Evolutionary conservation across 2,797 vertebrate species (phyloP).

Genomic region (Paramormyrops hopkinsi): DNA sequence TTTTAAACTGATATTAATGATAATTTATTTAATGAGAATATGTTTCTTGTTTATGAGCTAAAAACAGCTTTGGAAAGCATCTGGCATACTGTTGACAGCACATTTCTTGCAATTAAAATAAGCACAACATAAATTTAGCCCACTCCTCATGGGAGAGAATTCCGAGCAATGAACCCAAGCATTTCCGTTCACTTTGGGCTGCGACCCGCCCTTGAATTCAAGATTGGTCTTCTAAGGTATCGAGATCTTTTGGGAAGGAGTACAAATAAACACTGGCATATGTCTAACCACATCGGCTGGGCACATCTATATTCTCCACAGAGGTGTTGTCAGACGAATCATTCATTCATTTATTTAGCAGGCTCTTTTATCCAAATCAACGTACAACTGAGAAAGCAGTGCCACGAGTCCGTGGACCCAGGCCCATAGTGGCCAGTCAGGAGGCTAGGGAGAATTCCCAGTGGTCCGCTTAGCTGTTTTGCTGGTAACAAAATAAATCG

Average conservation of each 20-base stretch:
- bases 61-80: neutral
- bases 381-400: neutral
- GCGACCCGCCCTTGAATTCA: constrained; percentile 32
- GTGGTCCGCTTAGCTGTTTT: neutral
- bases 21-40: neutral
- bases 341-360: neutral
- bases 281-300: constrained; percentile 22
- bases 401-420: neutral
- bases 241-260: constrained; percentile 19
- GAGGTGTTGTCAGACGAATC: neutral
- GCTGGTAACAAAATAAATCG: neutral
- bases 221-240: constrained; percentile 26
- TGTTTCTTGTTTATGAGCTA: neutral
- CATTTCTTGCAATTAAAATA: constrained; percentile 9
- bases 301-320: neutral
- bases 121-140: neutral
- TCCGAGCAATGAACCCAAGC: constrained; percentile 30
- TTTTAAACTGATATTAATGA: neutral
- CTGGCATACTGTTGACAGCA: neutral
- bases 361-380: neutral
- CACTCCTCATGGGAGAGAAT: constrained; percentile 27
- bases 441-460: neutral
- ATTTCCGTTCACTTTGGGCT: constrained; percentile 43
- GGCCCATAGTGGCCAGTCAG: neutral
- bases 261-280: constrained; percentile 37